Evolutionary conservation across 2,113 vertebrate genomes (phyloP).

Genomic region (Platysteira castanea): DNA sequence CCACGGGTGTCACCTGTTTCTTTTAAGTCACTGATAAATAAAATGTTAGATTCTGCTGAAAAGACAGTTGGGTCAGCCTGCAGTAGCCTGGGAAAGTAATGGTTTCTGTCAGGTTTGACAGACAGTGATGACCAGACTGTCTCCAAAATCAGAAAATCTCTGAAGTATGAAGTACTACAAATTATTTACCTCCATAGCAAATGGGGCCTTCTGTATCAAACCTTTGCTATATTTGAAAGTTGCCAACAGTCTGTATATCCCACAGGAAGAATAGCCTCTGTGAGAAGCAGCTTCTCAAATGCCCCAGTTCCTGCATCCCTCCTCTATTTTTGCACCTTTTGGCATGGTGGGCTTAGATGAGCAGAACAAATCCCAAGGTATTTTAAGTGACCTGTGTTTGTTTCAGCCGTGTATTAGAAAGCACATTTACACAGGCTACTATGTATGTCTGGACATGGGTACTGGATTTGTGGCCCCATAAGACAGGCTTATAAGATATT

Average conservation of each 20-base stretch:
- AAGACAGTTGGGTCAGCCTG: not conserved
- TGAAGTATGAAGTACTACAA: not conserved
- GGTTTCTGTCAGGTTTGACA: not conserved
- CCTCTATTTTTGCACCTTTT: not conserved
- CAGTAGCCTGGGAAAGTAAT: not conserved
- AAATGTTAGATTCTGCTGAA: not conserved
- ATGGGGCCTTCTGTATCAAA: not conserved
- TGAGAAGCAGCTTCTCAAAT: not conserved
- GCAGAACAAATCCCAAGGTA: not conserved
- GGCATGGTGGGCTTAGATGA: not conserved
- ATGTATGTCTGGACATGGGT: not conserved
- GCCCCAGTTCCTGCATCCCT: not conserved
- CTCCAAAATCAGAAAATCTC: not conserved
- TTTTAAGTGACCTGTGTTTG: not conserved
- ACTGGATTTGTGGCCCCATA: not conserved
- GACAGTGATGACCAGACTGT: not conserved
- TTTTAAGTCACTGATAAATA: not conserved
- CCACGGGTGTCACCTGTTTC: not conserved
- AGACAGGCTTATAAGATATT: not conserved
- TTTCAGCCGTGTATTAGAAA: not conserved
- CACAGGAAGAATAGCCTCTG: not conserved
- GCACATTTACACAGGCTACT: not conserved
- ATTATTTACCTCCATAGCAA: not conserved
- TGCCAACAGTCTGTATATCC: not conserved
- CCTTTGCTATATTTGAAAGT: not conserved